phyloP scores from a whole-genome alignment of 2,888 invertebrate genomes.

The Zaprionus bogoriensis region DNA sequence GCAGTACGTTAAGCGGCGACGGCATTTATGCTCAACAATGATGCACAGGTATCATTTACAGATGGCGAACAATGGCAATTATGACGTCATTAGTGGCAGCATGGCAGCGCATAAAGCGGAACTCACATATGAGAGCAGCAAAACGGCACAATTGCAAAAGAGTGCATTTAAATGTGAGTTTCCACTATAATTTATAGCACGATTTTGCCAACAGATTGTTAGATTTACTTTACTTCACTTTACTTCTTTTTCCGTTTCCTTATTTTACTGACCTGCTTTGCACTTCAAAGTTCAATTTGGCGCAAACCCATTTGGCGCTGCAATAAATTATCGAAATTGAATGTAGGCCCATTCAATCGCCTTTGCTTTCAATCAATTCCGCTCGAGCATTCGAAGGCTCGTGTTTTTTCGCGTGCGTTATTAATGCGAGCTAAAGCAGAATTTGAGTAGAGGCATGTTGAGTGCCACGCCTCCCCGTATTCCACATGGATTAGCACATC shows the following conservation, averaged over 20 bases:
- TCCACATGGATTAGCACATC: conserved; percentile 60
- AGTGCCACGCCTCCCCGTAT: no score
- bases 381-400: conserved; percentile 59
- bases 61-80: conserved; percentile 62
- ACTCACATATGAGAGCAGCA: no score
- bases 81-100: conserved; percentile 59
- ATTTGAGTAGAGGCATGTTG: no score
- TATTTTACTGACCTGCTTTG: conserved; percentile 23
- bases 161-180: not conserved
- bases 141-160: not conserved
- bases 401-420: no score
- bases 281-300: conserved; percentile 61
- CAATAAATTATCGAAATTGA: conserved; percentile 63
- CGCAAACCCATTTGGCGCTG: conserved; percentile 41
- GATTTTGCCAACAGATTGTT: no score
- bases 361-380: conserved; percentile 66
- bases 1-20: conserved; percentile 54
- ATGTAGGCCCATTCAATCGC: conserved; percentile 42
- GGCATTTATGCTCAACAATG: conserved; percentile 56
- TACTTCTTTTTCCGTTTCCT: not conserved
- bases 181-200: not conserved
- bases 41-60: conserved; percentile 52
- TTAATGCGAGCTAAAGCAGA: no score
- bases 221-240: no score
- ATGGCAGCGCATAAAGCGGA: conserved; percentile 7